Percentiles rank a stretch among this genome's conserved stretches.
These are phyloP conservation scores for Lobophora halterata DNA, from an alignment of 2,888 invertebrate species.

Conservation along the genomic window DNA sequence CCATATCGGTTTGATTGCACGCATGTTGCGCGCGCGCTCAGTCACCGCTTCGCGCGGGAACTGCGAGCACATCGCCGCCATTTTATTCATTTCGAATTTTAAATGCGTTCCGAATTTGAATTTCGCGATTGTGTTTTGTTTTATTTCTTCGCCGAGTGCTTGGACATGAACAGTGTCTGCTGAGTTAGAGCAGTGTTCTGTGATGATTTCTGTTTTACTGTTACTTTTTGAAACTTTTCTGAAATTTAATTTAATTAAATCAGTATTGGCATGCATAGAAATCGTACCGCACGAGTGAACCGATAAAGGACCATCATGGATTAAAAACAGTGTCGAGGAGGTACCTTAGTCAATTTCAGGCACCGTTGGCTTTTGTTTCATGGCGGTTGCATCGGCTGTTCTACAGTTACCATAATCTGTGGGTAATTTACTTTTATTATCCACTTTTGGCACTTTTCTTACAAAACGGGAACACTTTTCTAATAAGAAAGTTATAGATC, in stretches of 20 bases:
- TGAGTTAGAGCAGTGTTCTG: conserved; percentile 29
- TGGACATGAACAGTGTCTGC: conserved; percentile 34
- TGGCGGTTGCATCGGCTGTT: conserved; percentile 57
- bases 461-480: background rate
- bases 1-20: conserved; percentile 37
- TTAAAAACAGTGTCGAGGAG: conserved; percentile 50
- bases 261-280: conserved; percentile 59
- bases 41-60: conserved; percentile 53
- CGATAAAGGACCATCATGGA: conserved; percentile 55
- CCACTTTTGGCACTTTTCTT: conserved; percentile 11
- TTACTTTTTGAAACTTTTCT: conserved; percentile 8
- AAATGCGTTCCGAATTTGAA: conserved; percentile 34
- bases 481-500: too few species aligned
- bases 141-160: conserved; percentile 32
- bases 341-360: conserved; percentile 61
- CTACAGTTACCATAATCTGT: conserved; percentile 43
- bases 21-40: conserved; percentile 48
- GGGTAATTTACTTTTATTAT: conserved; percentile 28
- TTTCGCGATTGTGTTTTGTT: conserved; percentile 27
- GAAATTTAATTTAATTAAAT: conserved; percentile 31
- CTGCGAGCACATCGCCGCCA: conserved; percentile 48
- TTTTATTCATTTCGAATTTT: conserved; percentile 41
- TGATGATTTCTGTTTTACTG: conserved; percentile 21
- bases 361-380: conserved; percentile 58
- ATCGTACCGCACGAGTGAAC: conserved; percentile 60